These are phyloP conservation scores for Syrmaticus mikado DNA, from an alignment of 2,113 vertebrate genomes.

Conservation along the genomic window DNA sequence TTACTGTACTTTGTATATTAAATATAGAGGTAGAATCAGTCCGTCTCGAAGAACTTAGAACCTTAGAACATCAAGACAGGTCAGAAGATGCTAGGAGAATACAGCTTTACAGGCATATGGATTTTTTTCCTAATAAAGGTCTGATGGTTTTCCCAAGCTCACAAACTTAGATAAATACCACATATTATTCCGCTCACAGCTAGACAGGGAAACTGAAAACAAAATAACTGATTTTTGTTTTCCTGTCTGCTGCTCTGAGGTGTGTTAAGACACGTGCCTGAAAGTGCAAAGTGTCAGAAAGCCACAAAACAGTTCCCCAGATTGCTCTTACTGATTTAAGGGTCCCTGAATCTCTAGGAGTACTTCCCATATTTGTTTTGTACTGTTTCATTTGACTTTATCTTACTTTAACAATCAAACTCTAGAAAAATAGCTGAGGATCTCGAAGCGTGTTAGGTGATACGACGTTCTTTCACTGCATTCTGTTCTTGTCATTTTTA, in stretches of 20 bases:
- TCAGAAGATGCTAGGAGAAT: not conserved
- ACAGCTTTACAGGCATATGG: not conserved
- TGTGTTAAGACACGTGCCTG: not conserved
- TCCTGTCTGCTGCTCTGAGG: not conserved
- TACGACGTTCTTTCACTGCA: not conserved
- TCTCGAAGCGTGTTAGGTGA: not conserved
- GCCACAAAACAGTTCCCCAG: not conserved
- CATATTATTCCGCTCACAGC: not conserved
- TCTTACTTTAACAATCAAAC: not conserved
- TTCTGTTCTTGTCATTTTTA: not conserved
- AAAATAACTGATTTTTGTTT: not conserved
- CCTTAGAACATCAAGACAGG: not conserved
- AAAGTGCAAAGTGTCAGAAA: not conserved
- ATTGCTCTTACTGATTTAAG: not conserved
- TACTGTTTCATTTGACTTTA: not conserved
- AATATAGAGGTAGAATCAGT: not conserved
- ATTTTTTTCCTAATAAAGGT: not conserved
- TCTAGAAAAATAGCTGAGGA: not conserved
- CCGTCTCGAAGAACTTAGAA: not conserved
- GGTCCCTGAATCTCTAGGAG: not conserved
- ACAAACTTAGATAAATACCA: not conserved
- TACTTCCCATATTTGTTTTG: not conserved
- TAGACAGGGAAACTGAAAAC: not conserved
- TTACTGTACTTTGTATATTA: not conserved
- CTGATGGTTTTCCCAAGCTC: not conserved